Conservation (phyloP, 2,113 vertebrate species). For the Cricetomys ansorgei region DNA sequence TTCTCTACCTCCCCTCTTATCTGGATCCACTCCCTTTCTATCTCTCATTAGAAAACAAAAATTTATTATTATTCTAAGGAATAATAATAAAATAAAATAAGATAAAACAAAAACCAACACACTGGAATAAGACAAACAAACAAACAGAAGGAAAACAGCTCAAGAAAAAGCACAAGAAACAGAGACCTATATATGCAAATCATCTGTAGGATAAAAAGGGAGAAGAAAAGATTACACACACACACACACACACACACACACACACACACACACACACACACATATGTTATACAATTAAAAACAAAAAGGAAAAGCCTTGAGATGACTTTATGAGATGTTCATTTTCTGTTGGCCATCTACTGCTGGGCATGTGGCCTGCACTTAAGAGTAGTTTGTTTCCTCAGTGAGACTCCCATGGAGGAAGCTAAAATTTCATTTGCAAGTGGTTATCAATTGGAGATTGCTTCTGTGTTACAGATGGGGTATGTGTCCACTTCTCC, state of each 20-base stretch:
- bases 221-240: too few species aligned
- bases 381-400: neutral
- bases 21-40: neutral
- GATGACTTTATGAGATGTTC: neutral
- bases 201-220: neutral
- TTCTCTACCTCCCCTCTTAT: neutral
- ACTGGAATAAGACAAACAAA: neutral
- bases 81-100: neutral
- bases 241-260: too few species aligned
- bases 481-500: neutral
- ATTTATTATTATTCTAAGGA: too few species aligned
- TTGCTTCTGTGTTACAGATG: neutral
- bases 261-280: too few species aligned
- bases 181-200: neutral
- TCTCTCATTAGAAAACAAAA: neutral
- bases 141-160: neutral
- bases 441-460: neutral
- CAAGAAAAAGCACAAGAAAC: neutral
- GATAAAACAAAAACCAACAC: neutral
- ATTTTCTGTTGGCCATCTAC: neutral
- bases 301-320: neutral
- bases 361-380: neutral
- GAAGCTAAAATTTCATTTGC: neutral
- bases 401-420: neutral
- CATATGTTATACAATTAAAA: neutral